Percentiles rank a stretch among this genome's conserved stretches.
Conservation (phyloP, 1,140 invertebrate species). For the Drosophila ananassae region DNA sequence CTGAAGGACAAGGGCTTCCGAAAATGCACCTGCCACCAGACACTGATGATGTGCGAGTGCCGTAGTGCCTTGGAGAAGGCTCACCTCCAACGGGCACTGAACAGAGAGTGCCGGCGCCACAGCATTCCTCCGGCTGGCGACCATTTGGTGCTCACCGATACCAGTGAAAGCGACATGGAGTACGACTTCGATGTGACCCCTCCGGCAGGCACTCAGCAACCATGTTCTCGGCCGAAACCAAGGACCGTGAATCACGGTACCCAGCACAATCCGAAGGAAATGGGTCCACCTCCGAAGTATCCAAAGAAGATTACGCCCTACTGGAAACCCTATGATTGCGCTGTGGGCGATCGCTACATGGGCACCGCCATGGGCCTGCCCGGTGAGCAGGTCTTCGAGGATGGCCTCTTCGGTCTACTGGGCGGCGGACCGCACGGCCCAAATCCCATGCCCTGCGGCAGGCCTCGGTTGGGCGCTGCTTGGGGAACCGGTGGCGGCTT, state of each 20-base stretch:
- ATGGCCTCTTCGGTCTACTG: constrained; percentile 41
- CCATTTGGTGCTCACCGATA: constrained; percentile 64
- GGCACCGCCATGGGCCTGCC: constrained; percentile 49
- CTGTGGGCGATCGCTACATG: constrained; percentile 50
- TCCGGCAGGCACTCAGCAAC: constrained; percentile 48
- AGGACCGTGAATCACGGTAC: constrained; percentile 46
- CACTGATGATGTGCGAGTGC: constrained; percentile 68
- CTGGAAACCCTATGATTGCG: constrained; percentile 49
- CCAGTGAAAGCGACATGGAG: constrained; percentile 77
- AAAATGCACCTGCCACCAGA: constrained; percentile 69
- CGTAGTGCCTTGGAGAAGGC: constrained; percentile 57
- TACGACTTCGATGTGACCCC: constrained; percentile 75
- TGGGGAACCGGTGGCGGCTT: constrained; percentile 40
- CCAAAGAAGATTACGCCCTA: constrained; percentile 32
- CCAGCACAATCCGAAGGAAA: constrained; percentile 52
- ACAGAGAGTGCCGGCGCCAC: constrained; percentile 56
- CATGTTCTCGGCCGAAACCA: not conserved
- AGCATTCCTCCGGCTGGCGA: constrained; percentile 40
- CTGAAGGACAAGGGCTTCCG: constrained; percentile 67
- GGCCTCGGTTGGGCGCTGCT: constrained; percentile 1
- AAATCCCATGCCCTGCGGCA: constrained; percentile 33
- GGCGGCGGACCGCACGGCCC: constrained; percentile 49
- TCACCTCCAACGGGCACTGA: constrained; percentile 40
- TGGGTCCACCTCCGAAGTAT: constrained; percentile 30
- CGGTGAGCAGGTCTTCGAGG: constrained; percentile 47